Percentiles rank a stretch among this genome's conserved stretches.
phyloP scores from a whole-genome alignment of 2,888 invertebrate species.

The Ommatoiulus sabulosus region DNA sequence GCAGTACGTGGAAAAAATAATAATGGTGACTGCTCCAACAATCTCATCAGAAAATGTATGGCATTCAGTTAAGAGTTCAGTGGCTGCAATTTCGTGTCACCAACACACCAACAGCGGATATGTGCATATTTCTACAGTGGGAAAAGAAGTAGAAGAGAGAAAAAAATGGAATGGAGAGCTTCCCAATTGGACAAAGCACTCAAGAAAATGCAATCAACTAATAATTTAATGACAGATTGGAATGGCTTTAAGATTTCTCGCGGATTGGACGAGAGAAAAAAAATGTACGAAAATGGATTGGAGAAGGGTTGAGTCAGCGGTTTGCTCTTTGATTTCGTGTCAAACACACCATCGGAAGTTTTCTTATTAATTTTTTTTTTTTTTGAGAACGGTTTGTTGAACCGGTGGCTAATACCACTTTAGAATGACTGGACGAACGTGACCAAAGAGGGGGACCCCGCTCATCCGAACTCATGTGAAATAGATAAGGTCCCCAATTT shows the following conservation, averaged over 20 bases:
- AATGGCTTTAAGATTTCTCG: background rate
- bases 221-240: constrained; percentile 44
- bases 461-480: background rate
- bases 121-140: constrained; percentile 48
- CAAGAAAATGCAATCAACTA: constrained; percentile 44
- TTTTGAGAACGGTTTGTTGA: background rate
- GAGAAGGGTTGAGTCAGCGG: constrained; percentile 37
- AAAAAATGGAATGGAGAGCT: background rate
- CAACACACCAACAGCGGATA: constrained; percentile 28
- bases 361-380: constrained; percentile 44
- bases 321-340: constrained; percentile 34
- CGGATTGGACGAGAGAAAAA: background rate
- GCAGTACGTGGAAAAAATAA: constrained; percentile 48
- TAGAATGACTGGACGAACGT: constrained; percentile 12
- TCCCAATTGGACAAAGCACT: constrained; percentile 44
- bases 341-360: background rate
- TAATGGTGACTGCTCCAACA: constrained; percentile 41
- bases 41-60: constrained; percentile 48
- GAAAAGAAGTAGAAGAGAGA: background rate
- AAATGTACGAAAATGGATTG: background rate
- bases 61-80: constrained; percentile 47
- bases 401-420: background rate
- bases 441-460: too few species aligned
- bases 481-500: too few species aligned
- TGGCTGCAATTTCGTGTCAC: constrained; percentile 23